A percentile compares a stretch with the other conserved stretches of the same genome.
Conservation (phyloP, 2,113 vertebrate species). For the Ochotona curzoniae region DNA sequence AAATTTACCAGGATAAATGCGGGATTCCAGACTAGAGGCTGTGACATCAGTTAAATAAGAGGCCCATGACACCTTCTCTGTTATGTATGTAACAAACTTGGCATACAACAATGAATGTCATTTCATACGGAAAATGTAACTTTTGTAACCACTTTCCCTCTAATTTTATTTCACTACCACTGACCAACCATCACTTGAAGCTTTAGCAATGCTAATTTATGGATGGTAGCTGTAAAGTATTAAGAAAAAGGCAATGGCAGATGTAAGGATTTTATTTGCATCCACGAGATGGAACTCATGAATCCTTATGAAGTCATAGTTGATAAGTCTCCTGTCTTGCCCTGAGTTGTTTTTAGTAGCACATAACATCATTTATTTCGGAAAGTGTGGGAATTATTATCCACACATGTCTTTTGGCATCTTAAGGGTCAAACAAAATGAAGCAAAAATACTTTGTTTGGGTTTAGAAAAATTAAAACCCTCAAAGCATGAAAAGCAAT, state of each 20-base stretch:
- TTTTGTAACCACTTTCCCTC: background rate
- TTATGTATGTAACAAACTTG: background rate
- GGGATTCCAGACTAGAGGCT: background rate
- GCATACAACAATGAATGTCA: background rate
- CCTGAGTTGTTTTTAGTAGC: slow-evolving; percentile 23
- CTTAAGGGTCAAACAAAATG: slow-evolving; percentile 56
- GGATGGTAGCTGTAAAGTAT: slow-evolving; percentile 42
- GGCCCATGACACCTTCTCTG: background rate
- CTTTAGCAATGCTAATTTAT: background rate
- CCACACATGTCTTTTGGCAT: slow-evolving; percentile 17
- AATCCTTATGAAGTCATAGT: slow-evolving; percentile 58
- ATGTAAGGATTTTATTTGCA: slow-evolving; percentile 56
- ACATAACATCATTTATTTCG: slow-evolving; percentile 58
- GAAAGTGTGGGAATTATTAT: background rate
- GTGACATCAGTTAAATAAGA: background rate
- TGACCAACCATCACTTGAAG: background rate
- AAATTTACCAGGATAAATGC: background rate
- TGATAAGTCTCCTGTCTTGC: slow-evolving; percentile 70
- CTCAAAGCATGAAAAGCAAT: slow-evolving; percentile 59
- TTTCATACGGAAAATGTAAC: background rate
- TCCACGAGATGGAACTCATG: slow-evolving; percentile 51
- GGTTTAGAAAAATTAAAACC: slow-evolving; percentile 75
- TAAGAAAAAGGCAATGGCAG: slow-evolving; percentile 43
- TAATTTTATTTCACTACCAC: slow-evolving; percentile 18
- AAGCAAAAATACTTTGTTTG: slow-evolving; percentile 49